Evolutionary conservation across 2,888 invertebrate genomes (phyloP), one percentile per base, ranked within the genome.

Genomic region (Hecatera dysodea): DNA sequence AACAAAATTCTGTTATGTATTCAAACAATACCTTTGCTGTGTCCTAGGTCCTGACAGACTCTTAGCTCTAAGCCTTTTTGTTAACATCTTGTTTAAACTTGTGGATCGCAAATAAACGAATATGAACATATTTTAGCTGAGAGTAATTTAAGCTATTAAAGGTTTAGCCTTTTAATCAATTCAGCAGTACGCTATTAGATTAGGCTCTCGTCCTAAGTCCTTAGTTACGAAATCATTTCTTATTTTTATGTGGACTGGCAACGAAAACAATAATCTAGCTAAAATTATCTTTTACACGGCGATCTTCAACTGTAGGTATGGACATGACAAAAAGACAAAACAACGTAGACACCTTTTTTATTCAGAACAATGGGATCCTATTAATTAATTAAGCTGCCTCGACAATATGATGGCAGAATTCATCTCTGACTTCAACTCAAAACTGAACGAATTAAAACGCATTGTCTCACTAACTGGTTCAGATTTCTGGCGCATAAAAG

Each of bases 391-490:
- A 67, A 44, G 33, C 46, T 46, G 50, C n/a, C 44, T 53, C 62
- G 27, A 33, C 29, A 52, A 56, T 61, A 36, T 48, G 36, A 55
- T 17, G 36, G 48, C 56, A 52, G n/a, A 63, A 46, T 81, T 72
- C 56, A 76, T 39, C n/a, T 61, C 36, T 55, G 79, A 55, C 60
- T 50, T 60, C 24, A 83, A 80, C 75, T 79, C 42, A 53, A 74
- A 65, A 59, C 53, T 22, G 42, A 63, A 75, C 60, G 59, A 79
- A 82, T 76, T 71, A 77, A 84, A 82, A 75, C 59, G 75, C 81
- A 91, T 92, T 92, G 91, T 92, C 88, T 88, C 88, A 71, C 76
- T 85, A 88, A 92, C 90, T 83, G 88, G 91, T 90, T 88, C 82
- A 69, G 84, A 81, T 75, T 75, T 63, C 75, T 61, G 67, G 48